Evolutionary conservation across 2,797 vertebrate genomes (phyloP).

Genomic region (Nasua narica): DNA sequence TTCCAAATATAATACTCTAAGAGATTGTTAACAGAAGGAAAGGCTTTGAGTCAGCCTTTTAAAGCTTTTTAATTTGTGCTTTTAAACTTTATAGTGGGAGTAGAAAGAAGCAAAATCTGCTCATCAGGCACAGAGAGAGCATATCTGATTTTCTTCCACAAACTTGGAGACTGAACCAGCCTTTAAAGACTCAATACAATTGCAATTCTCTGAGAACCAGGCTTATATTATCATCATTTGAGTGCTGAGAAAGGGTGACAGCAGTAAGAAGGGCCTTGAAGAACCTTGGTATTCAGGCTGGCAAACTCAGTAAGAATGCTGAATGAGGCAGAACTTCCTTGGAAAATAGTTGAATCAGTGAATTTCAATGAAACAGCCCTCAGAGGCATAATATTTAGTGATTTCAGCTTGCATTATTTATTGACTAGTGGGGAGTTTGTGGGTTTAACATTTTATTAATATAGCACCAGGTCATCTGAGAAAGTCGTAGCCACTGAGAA

Average conservation of each 20-base stretch:
- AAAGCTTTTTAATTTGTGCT: neutral
- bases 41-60: neutral
- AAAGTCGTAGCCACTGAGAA: conserved; percentile 2
- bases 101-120: neutral
- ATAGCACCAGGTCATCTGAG: conserved; percentile 38
- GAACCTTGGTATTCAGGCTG: neutral
- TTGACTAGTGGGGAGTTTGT: conserved; percentile 35
- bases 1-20: neutral
- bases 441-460: conserved; percentile 59
- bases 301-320: conserved; percentile 37
- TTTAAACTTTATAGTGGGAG: neutral
- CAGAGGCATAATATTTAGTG: conserved; percentile 42
- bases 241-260: neutral
- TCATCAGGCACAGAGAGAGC: neutral
- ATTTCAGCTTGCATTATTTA: conserved; percentile 56
- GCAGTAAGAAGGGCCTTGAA: neutral
- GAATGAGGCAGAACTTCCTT: conserved; percentile 53
- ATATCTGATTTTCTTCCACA: neutral
- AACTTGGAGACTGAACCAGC: neutral
- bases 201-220: neutral
- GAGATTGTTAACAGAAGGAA: neutral
- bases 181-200: neutral
- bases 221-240: neutral
- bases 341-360: conserved; percentile 61
- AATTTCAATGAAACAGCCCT: conserved; percentile 55